Percentiles rank a stretch among this genome's conserved stretches.
Evolutionary conservation across 2,888 invertebrate genomes (phyloP).

Genomic region (Hydropsyche betteni): DNA sequence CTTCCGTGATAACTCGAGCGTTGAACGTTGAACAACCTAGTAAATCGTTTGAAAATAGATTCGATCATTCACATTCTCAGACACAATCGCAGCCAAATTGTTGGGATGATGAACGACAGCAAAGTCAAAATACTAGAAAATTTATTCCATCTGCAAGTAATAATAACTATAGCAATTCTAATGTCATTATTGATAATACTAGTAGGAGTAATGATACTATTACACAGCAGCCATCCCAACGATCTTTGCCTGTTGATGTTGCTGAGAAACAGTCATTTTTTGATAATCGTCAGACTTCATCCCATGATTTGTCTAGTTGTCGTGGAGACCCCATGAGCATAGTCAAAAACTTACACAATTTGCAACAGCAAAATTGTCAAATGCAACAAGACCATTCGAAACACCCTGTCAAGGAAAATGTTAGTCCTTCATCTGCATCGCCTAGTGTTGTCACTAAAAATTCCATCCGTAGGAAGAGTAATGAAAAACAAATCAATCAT

Average conservation of each 20-base stretch:
- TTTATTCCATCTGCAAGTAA: constrained; percentile 15
- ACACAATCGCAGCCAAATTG: constrained; percentile 64
- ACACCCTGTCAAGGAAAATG: constrained; percentile 59
- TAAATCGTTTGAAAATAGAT: constrained; percentile 66
- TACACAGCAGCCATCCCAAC: constrained; percentile 61
- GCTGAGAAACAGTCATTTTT: constrained; percentile 73
- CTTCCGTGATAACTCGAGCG: constrained; percentile 83
- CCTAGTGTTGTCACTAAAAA: constrained; percentile 55
- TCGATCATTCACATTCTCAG: constrained; percentile 58
- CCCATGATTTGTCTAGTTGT: constrained; percentile 78
- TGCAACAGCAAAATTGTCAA: constrained; percentile 68
- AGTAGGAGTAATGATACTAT: constrained; percentile 64
- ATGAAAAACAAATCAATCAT: constrained; percentile 64
- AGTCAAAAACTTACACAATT: constrained; percentile 74
- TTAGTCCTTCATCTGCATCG: constrained; percentile 54
- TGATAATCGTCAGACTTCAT: constrained; percentile 69
- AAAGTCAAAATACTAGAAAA: constrained; percentile 54
- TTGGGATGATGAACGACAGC: constrained; percentile 66
- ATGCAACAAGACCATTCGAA: constrained; percentile 66
- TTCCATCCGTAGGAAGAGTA: constrained; percentile 67
- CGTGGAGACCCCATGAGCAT: constrained; percentile 80
- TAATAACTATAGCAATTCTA: constrained; percentile 52
- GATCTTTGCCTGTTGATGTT: constrained; percentile 60
- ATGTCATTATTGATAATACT: constrained; percentile 55
- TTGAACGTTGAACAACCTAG: constrained; percentile 69